A percentile compares a stretch with the other conserved stretches of the same genome.
These are phyloP conservation scores for Leptopilina syphax DNA, from an alignment of 2,888 invertebrate genomes.

Conservation along the genomic window DNA sequence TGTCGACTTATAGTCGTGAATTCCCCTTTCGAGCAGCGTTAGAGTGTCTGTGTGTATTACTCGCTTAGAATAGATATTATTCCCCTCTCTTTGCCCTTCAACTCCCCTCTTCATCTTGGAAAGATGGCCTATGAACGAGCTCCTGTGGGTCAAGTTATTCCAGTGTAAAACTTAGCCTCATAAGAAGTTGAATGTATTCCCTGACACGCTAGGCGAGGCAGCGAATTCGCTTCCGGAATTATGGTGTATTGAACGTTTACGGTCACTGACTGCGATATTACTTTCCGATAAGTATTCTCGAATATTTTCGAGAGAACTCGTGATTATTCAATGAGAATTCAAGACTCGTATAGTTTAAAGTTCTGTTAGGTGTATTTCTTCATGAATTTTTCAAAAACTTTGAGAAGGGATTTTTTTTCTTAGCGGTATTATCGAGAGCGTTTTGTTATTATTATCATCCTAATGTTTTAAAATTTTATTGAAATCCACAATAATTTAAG, in stretches of 20 bases:
- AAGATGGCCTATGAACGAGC: constrained; percentile 17
- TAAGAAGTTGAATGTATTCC: constrained; percentile 50
- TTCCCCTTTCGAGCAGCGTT: constrained; percentile 45
- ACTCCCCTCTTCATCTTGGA: not conserved
- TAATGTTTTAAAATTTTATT: no score
- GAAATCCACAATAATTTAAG: no score
- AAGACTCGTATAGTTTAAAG: not conserved
- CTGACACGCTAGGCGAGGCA: constrained; percentile 43
- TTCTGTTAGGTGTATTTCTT: not conserved
- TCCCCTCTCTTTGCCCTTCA: constrained; percentile 39
- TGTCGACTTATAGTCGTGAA: constrained; percentile 48
- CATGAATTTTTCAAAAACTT: constrained; percentile 2
- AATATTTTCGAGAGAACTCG: not conserved
- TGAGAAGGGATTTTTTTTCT: not conserved
- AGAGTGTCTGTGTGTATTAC: constrained; percentile 46
- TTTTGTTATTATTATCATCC: no score
- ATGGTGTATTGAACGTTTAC: constrained; percentile 38
- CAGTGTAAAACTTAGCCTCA: constrained; percentile 49
- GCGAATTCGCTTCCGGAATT: constrained; percentile 52
- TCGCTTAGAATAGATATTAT: constrained; percentile 48
- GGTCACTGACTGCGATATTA: constrained; percentile 46
- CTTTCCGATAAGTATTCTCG: constrained; percentile 47
- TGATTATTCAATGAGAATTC: constrained; percentile 18
- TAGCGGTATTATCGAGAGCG: not conserved
- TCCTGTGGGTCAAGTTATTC: constrained; percentile 40